Evolutionary conservation across 2,888 invertebrate species (phyloP), one percentile per base, ranked within the genome.

Genomic region (Drosophila kambysellisi): DNA sequence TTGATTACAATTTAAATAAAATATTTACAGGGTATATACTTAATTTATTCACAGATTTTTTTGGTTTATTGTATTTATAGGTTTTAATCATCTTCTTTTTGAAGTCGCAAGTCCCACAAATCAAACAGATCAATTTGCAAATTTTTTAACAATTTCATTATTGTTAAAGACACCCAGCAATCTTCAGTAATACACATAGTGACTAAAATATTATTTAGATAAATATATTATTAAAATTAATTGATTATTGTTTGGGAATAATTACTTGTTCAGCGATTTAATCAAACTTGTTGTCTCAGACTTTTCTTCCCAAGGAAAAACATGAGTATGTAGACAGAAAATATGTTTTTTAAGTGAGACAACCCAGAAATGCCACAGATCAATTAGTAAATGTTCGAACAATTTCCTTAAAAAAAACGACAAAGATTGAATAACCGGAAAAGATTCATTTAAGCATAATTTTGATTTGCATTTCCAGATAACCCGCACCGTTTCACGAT

Each of bases 401-500:
- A 11, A 32, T 51, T 30, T 51, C 17, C n/a, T n/a, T 11, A 11
- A 32, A 29, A 29, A n/a, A 4, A 41, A 52, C 35, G 50, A 17
- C 65, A 39, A 11, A 29, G 25, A 82, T 83, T 83, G 68, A 81
- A 82, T 85, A 62, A 73, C 70, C 72, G 32, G 66, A 61, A 62
- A 81, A 61, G 59, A 71, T 68, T 72, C 79, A 83, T 79, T 25
- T 25, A 73, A 70, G 72, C 20, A 67, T 68, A 70, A 77, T 83
- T 85, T 70, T 61, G 46, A 63, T 82, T 74, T 67, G 25, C 56
- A 60, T 60, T 69, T 76, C 57, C 79, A 86, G 76, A 66, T 71
- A 86, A 84, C 33, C 80, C 51, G 75, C 70, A 72, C 29, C 73
- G 71, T 63, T 67, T 61, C 76, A 85, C 52, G 70, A 92, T 91